Base-by-base conservation (phyloP, 2,888 invertebrate genomes). In the Agrotis clavis region DNA sequence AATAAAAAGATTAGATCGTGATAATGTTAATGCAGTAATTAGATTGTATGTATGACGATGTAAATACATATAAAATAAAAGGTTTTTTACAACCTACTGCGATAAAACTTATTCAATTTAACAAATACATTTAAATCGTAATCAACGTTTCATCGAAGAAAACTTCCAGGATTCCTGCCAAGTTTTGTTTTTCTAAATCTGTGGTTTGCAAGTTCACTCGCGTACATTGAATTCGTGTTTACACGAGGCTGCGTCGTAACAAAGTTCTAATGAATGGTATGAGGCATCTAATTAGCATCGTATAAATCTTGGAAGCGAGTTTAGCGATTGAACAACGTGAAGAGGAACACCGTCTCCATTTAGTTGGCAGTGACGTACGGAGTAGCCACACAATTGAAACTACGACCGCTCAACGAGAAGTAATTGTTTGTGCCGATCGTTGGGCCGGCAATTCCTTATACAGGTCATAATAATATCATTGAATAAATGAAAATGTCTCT, bases 351-450 rank as follows among this genome's bases (percentile, higher is more conserved):
- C 60, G 62, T 77, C 76, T 78, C 54, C 67, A 70, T 76, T 82
- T 57, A 79, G 77, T 74, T 65, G 72, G 35, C 53, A 71, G 79
- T 86, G 86, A 86, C 86, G 86, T 88, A 91, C 90, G 89, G 91
- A 93, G 91, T 90, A 89, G 92, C 89, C 88, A 82, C 86, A 90
- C 94, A 95, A 95, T 95, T 96, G 95, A 91, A 92, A 91, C 89
- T 81, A 89, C 90, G 90, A 90, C 90, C 92, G 91, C 90, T 94
- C 94, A 95, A 95, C 92, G 88, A 94, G 93, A 86, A 89, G 93
- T 94, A 95, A 95, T 96, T 95, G 95, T 93, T 92, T 92, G 91
- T 86, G 87, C 84, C 85, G 90, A 92, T 92, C 90, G 88, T 91
- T 90, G 88, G 89, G 83, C 83, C 67, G 84, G 87, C 89, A 87